Evolutionary conservation across 2,113 vertebrate genomes (phyloP).

Genomic region (Diadophis punctatus): DNA sequence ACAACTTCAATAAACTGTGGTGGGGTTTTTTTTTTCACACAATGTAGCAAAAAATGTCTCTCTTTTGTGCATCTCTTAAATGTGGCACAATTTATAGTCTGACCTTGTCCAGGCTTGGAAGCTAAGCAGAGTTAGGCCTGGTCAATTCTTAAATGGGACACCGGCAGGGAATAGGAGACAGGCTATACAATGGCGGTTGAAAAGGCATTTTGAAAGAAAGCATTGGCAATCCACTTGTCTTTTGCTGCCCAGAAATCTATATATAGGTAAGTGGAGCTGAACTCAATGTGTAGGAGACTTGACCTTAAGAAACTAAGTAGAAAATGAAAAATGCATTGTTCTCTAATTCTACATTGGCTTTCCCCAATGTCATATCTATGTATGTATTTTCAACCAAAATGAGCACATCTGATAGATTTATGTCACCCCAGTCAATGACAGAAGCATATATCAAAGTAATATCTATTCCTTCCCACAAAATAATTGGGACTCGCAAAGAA

Average conservation of each 20-base stretch:
- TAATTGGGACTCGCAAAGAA: background rate
- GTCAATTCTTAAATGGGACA: background rate
- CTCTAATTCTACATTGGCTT: background rate
- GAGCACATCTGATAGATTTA: background rate
- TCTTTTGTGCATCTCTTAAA: background rate
- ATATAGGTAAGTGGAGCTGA: background rate
- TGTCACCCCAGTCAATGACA: background rate
- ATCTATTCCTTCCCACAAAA: background rate
- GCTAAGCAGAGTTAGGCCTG: background rate
- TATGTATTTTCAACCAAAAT: background rate
- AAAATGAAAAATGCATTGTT: background rate
- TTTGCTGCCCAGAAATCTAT: background rate
- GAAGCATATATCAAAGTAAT: background rate
- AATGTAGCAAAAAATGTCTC: background rate
- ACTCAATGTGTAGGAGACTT: background rate
- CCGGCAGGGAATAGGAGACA: background rate
- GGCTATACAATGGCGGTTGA: background rate
- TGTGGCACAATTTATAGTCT: rapidly evolving
- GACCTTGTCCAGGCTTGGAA: background rate
- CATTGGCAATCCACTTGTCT: background rate
- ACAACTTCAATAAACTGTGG: background rate
- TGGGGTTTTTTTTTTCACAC: background rate
- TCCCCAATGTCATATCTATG: background rate
- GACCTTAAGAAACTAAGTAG: background rate
- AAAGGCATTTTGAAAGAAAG: background rate